These are phyloP conservation scores for Dicaeum eximium DNA, from an alignment of 2,113 vertebrate species.

Conservation along the genomic window DNA sequence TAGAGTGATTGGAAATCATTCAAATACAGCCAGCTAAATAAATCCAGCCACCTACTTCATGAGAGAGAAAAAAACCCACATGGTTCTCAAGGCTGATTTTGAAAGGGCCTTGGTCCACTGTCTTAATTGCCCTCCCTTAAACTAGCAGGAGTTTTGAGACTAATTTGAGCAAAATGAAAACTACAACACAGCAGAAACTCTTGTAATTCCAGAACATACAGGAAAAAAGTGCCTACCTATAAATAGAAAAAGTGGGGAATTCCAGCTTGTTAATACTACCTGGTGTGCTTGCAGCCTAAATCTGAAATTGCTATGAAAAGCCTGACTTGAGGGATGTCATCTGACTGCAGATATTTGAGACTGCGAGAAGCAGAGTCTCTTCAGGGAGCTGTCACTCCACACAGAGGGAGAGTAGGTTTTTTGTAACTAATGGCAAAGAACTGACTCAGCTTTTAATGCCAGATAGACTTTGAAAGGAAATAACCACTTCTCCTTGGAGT, in stretches of 20 bases:
- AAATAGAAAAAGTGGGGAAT: background rate
- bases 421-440: background rate
- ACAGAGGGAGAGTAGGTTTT: accelerated
- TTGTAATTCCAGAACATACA: background rate
- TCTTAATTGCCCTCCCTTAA: background rate
- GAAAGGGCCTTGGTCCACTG: background rate
- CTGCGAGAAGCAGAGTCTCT: background rate
- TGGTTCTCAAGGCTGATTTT: background rate
- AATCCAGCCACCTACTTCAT: background rate
- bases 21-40: background rate
- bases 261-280: background rate
- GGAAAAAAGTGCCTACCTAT: background rate
- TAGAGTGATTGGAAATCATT: background rate
- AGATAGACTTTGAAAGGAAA: background rate
- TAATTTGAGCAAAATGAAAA: background rate
- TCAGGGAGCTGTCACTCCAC: background rate
- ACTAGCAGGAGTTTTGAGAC: background rate
- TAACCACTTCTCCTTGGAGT: background rate
- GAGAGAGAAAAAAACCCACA: background rate
- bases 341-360: background rate
- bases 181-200: background rate
- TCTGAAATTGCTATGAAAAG: background rate
- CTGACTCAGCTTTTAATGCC: background rate
- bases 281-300: background rate
- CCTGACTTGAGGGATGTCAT: background rate